Base-by-base conservation (phyloP, 2,113 vertebrate genomes). In the Hippocampus abdominalis region DNA sequence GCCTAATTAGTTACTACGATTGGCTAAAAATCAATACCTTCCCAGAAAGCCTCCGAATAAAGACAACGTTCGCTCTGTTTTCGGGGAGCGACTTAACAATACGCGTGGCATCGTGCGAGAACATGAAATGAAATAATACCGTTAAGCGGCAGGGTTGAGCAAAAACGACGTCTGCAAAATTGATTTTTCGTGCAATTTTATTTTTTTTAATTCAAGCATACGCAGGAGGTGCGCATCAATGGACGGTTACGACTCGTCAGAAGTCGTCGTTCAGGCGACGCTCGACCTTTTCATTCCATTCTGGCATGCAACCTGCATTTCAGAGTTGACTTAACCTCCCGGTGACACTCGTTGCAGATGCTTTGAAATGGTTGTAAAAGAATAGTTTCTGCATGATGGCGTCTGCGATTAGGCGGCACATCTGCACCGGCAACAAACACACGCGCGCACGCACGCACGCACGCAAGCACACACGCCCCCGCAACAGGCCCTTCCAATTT, bases 301-400 rank as follows among this genome's bases (percentile, higher is more conserved):
- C 62, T 44, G 62, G 36, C 62, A n/a, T 73, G 70, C 32, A 46
- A 72, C 84, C 85, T 77, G 75, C 74, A 81, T 88, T 86, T 80
- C 80, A 51, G 84, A 85, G 89, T 83, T 85, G 72, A 75, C 84
- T 85, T 91, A 89, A 91, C 89, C 90, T 86, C 76, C 74, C 86
- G 64, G 79, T 90, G 88, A 89, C 87, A 89, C 86, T 85, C 87
- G 85, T 81, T 85, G 85, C 82, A 78, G 68, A 80, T 78, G 87
- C 85, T 90, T 90, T 87, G 84, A 89, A 91, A 88, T 67, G 77
- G 78, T 80, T 73, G 73, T 60, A 69, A 84, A 76, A 60, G 81
- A 90, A 90, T 89, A 76, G 86, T 91, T 90, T 91, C 87, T 81
- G 86, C 84, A 86, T 90, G 85, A 82, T 72, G 85, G 76, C 73